Conservation (phyloP, 2,797 vertebrate genomes). For the Falco biarmicus region DNA sequence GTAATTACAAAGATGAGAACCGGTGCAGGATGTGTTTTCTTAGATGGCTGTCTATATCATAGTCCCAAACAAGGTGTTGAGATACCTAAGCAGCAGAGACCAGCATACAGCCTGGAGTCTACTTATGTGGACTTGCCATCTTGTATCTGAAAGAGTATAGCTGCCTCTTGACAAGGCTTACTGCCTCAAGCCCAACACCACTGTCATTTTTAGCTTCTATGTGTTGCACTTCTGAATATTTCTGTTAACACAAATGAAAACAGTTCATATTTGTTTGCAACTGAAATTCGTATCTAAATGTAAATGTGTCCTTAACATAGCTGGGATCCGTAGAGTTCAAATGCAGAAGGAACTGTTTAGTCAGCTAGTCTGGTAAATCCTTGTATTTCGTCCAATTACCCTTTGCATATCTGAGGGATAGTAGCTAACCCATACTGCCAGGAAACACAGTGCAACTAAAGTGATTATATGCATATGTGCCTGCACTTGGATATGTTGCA, state of each 20-base stretch:
- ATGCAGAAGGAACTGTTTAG: slow-evolving; percentile 13
- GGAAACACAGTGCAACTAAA: not conserved
- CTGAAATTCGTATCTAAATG: slow-evolving; percentile 24
- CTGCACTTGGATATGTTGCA: not conserved
- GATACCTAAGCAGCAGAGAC: not conserved
- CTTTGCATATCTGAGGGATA: not conserved
- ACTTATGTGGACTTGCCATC: not conserved
- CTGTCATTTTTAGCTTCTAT: not conserved
- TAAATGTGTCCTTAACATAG: slow-evolving; percentile 21
- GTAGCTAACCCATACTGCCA: not conserved
- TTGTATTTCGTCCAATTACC: not conserved
- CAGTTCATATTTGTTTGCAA: not conserved
- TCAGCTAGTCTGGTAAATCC: slow-evolving; percentile 12
- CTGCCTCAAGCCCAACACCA: not conserved
- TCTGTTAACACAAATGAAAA: not conserved
- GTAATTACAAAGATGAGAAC: not conserved
- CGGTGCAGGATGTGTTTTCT: not conserved
- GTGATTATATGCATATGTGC: not conserved
- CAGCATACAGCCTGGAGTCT: not conserved
- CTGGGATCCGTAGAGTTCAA: not conserved
- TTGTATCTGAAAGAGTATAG: not conserved
- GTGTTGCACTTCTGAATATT: not conserved
- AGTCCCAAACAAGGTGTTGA: not conserved
- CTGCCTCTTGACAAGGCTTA: not conserved
- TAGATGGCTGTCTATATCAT: not conserved